Evolutionary conservation across 2,888 invertebrate genomes (phyloP).

Genomic region (Acanthoscelides obtectus): DNA sequence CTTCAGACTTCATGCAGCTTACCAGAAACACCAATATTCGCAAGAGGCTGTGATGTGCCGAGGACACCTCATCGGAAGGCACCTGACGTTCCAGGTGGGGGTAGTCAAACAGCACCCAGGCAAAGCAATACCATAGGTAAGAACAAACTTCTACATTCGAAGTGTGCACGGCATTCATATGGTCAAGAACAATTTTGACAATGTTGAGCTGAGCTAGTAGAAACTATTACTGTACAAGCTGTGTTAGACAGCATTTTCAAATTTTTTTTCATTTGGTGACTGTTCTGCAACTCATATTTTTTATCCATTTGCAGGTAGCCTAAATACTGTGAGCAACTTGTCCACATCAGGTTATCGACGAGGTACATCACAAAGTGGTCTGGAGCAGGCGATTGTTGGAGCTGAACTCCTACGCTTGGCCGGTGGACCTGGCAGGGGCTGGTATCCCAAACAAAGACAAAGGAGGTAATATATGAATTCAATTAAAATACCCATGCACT

Average conservation of each 20-base stretch:
- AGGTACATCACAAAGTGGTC: conserved; percentile 37
- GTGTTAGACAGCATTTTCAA: too few relatives aligned
- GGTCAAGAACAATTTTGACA: too few relatives aligned
- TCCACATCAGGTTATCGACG: conserved; percentile 35
- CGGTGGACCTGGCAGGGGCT: conserved; percentile 79
- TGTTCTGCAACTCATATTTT: too few relatives aligned
- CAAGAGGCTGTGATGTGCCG: conserved; percentile 73
- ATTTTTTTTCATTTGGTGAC: too few relatives aligned
- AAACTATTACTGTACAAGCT: too few relatives aligned
- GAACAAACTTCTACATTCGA: too few relatives aligned
- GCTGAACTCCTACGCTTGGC: conserved; percentile 75
- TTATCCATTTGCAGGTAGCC: conserved; percentile 20
- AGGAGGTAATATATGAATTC: too few relatives aligned
- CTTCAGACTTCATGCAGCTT: conserved; percentile 81
- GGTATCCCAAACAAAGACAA: conserved; percentile 73
- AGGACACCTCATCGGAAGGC: conserved; percentile 72
- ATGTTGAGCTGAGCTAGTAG: too few relatives aligned
- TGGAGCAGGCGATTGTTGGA: conserved; percentile 58
- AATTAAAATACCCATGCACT: too few relatives aligned
- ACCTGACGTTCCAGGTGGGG: conserved; percentile 52
- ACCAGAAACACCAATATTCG: conserved; percentile 86
- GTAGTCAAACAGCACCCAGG: conserved; percentile 57
- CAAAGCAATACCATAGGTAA: conserved; percentile 58
- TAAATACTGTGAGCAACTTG: conserved; percentile 30
- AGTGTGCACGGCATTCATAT: too few relatives aligned